A percentile compares a stretch with the other conserved stretches of the same genome.
Conservation (phyloP, 1,140 invertebrate species). For the Drosophila willistoni region DNA sequence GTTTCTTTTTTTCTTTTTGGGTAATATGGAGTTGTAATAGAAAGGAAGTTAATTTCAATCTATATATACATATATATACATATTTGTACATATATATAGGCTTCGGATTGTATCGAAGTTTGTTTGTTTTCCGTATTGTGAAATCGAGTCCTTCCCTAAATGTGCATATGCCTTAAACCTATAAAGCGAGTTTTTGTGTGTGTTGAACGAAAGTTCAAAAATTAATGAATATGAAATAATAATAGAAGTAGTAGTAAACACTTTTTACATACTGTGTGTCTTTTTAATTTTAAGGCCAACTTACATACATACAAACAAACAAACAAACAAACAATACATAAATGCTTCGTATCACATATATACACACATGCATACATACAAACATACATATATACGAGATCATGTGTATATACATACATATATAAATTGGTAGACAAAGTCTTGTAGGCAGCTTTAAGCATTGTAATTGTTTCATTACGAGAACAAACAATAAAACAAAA, state of each 20-base stretch:
- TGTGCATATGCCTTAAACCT: constrained; percentile 3
- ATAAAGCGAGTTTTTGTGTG: constrained; percentile 5
- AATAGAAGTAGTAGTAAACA: constrained; percentile 58
- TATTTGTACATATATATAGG: neutral
- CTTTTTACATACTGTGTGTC: constrained; percentile 67
- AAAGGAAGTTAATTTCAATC: constrained; percentile 1
- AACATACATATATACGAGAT: constrained; percentile 1
- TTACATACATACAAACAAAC: constrained; percentile 19
- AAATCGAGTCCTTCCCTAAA: constrained; percentile 10
- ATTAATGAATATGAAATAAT: constrained; percentile 21
- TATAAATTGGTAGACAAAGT: constrained; percentile 56
- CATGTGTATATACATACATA: neutral
- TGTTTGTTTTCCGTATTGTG: constrained; percentile 1
- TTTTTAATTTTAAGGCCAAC: constrained; percentile 67
- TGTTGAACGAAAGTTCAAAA: neutral
- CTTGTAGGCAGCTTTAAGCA: constrained; percentile 75
- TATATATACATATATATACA: neutral
- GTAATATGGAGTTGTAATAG: neutral
- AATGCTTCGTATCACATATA: constrained; percentile 7
- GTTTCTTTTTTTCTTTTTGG: neutral
- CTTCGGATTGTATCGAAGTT: neutral
- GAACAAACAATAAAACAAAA: constrained; percentile 33
- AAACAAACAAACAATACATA: constrained; percentile 34
- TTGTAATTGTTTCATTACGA: constrained; percentile 58
- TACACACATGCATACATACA: neutral